These are phyloP conservation scores for Merodon equestris DNA, from an alignment of 2,888 invertebrate species.

Conservation along the genomic window DNA sequence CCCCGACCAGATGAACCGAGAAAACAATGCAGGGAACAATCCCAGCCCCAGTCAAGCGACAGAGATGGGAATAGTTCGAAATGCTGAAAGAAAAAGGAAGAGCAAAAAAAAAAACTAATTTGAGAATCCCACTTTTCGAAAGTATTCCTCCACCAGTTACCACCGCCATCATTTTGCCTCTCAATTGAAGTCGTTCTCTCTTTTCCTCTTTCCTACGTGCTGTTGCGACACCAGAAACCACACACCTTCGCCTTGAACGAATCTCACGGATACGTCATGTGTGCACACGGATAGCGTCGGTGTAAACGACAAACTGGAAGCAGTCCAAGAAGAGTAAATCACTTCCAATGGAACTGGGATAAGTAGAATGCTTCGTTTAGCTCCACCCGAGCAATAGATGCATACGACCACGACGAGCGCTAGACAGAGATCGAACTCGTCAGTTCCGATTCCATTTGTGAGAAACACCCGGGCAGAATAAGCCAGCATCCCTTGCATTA, in stretches of 20 bases:
- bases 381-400: slow-evolving; percentile 58
- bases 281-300: slow-evolving; percentile 70
- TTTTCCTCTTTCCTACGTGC: slow-evolving; percentile 40
- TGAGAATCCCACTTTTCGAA: slow-evolving; percentile 57
- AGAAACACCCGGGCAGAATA: background rate
- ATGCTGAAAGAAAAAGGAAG: slow-evolving; percentile 36
- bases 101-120: slow-evolving; percentile 47
- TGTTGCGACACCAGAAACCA: slow-evolving; percentile 1
- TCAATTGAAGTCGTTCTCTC: slow-evolving; percentile 6
- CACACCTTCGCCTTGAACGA: background rate
- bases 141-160: slow-evolving; percentile 46
- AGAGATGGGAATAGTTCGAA: slow-evolving; percentile 47
- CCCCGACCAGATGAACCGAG: slow-evolving; percentile 49
- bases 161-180: slow-evolving; percentile 50
- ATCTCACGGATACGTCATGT: slow-evolving; percentile 43
- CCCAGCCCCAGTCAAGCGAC: slow-evolving; percentile 36
- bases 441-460: slow-evolving; percentile 23
- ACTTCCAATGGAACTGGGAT: slow-evolving; percentile 59
- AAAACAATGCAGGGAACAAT: slow-evolving; percentile 52
- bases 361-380: slow-evolving; percentile 34
- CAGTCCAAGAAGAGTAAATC: slow-evolving; percentile 12
- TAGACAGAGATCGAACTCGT: slow-evolving; percentile 44
- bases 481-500: slow-evolving; percentile 43
- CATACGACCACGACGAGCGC: background rate
- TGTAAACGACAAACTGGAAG: slow-evolving; percentile 67